Conservation (phyloP, 2,888 invertebrate species). For the Pterostichus madidus region DNA sequence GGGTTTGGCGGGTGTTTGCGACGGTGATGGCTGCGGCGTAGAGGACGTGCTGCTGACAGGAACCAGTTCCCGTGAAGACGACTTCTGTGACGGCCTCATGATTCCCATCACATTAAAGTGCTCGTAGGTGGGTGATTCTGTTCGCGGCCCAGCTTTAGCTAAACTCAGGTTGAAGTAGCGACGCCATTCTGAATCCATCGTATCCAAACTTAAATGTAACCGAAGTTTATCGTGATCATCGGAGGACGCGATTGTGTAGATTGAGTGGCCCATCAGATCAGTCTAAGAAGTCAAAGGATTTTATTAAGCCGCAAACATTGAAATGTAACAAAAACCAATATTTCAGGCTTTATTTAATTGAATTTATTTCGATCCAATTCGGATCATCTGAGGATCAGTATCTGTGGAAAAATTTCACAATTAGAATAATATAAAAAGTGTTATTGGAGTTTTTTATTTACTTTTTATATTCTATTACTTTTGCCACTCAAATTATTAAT, state of each 20-base stretch:
- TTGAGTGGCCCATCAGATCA: constrained; percentile 89
- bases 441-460: background rate
- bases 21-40: constrained; percentile 1
- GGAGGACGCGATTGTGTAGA: constrained; percentile 90
- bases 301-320: background rate
- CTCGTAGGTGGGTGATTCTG: constrained; percentile 86
- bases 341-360: too few relatives aligned
- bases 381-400: too few relatives aligned
- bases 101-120: constrained; percentile 84
- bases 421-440: background rate
- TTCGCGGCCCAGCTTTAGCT: constrained; percentile 85
- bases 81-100: constrained; percentile 71
- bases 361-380: background rate
- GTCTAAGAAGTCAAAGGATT: constrained; percentile 79
- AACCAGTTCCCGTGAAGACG: constrained; percentile 12
- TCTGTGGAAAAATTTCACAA: constrained; percentile 7
- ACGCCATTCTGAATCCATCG: constrained; percentile 79
- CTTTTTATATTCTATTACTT: background rate
- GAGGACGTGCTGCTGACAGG: constrained; percentile 19
- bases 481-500: background rate
- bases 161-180: constrained; percentile 79
- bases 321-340: too few relatives aligned
- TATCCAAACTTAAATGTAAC: constrained; percentile 80
- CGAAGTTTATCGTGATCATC: constrained; percentile 87
- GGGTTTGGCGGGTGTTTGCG: constrained; percentile 48